These are phyloP conservation scores for Myoxocephalus aenaeus DNA, from an alignment of 2,797 vertebrate genomes.

Conservation along the genomic window DNA sequence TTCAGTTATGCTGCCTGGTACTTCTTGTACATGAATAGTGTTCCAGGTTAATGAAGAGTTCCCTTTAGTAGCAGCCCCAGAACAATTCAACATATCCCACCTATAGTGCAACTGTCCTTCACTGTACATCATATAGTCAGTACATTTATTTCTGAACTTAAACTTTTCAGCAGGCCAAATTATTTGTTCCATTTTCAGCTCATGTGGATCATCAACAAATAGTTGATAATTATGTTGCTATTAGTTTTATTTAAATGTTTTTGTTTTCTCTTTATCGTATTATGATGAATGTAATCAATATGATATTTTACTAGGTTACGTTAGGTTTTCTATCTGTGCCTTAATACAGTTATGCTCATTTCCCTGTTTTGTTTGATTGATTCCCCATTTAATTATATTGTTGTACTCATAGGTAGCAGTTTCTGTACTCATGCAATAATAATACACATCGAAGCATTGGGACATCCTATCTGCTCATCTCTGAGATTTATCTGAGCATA, in stretches of 20 bases:
- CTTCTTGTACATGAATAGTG: neutral
- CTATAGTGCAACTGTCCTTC: neutral
- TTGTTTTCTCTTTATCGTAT: neutral
- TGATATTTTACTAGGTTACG: neutral
- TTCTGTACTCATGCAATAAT: neutral
- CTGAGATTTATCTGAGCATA: slow-evolving; percentile 60
- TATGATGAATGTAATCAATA: neutral
- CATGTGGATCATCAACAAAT: neutral
- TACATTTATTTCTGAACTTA: neutral
- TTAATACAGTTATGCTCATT: neutral
- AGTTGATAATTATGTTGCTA: neutral
- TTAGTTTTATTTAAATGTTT: neutral
- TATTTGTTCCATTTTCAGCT: neutral
- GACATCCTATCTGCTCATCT: slow-evolving; percentile 36
- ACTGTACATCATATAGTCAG: neutral
- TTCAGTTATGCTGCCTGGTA: neutral
- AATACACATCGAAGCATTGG: slow-evolving; percentile 36
- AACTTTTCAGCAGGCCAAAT: neutral
- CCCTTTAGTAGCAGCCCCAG: neutral
- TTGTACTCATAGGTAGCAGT: neutral
- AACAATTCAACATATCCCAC: neutral
- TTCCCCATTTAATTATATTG: neutral
- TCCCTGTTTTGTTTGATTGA: too few species aligned
- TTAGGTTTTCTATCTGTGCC: neutral
- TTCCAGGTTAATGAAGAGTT: neutral